Evolutionary conservation across 2,113 vertebrate species (phyloP).

Genomic region (Nansenia antarctica): DNA sequence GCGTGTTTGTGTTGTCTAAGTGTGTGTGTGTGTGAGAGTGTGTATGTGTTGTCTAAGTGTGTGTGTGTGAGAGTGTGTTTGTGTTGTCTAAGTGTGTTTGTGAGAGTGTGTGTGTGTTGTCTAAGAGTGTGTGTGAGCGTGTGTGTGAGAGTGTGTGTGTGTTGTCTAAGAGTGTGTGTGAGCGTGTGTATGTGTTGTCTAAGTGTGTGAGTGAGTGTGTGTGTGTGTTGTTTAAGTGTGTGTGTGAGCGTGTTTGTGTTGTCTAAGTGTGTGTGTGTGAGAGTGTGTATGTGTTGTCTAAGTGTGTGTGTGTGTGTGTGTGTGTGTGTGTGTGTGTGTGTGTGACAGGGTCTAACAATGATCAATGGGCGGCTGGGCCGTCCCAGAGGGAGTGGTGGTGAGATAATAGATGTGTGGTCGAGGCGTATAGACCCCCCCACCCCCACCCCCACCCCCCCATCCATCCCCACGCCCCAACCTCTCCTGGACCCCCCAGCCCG

Average conservation of each 20-base stretch:
- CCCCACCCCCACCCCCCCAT: constrained; percentile 25
- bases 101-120: no score
- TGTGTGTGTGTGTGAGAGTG: no score
- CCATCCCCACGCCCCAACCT: constrained; percentile 28
- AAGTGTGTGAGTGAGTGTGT: constrained; percentile 10
- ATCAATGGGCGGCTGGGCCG: constrained; percentile 71
- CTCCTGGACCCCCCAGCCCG: constrained; percentile 50
- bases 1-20: neutral
- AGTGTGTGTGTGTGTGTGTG: constrained; percentile 27
- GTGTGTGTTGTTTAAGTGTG: constrained; percentile 5
- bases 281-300: constrained; percentile 46
- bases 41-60: no score
- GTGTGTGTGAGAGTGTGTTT: no score
- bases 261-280: constrained; percentile 39
- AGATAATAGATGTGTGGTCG: constrained; percentile 78
- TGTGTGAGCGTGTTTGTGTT: constrained; percentile 21
- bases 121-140: no score
- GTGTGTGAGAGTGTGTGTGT: no score
- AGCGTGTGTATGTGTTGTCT: no score
- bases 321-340: constrained; percentile 29
- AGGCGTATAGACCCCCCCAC: constrained; percentile 53
- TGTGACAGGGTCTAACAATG: constrained; percentile 69
- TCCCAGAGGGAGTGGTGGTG: constrained; percentile 68
- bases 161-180: no score
- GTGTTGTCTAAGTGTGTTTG: no score